These are phyloP conservation scores for Eptesicus fuscus DNA, from an alignment of 2,113 vertebrate genomes.

Conservation along the genomic window DNA sequence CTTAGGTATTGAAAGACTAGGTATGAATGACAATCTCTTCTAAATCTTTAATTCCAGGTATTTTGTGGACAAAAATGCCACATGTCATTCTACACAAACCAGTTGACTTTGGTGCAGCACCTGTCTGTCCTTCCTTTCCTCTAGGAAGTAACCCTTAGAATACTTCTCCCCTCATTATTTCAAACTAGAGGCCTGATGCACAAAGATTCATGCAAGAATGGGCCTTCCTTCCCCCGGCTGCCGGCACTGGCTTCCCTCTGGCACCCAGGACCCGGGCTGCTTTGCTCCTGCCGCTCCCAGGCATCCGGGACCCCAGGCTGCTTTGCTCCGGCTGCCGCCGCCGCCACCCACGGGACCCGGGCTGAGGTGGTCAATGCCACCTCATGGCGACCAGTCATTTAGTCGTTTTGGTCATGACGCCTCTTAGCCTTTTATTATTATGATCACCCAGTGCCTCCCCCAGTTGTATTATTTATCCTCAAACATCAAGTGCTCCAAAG, in stretches of 20 bases:
- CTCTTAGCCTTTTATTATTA: no score
- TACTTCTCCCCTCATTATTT: neutral
- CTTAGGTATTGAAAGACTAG: neutral
- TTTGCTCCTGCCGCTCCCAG: no score
- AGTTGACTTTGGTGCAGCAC: neutral
- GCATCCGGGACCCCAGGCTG: no score
- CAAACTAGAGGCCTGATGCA: neutral
- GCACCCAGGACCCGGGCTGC: no score
- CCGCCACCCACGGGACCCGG: no score
- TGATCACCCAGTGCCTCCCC: neutral
- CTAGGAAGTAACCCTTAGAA: neutral
- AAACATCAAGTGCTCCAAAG: neutral
- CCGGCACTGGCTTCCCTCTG: no score
- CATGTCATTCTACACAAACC: neutral
- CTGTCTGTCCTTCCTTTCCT: neutral
- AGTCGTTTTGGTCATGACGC: no score
- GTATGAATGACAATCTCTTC: neutral
- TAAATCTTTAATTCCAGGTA: neutral
- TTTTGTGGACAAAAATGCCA: neutral
- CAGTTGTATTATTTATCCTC: neutral
- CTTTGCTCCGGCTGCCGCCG: no score
- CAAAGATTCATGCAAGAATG: no score
- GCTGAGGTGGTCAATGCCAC: no score
- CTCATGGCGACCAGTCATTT: no score
- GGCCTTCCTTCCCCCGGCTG: no score